phyloP scores from a whole-genome alignment of 2,797 vertebrate genomes.

The Anguilla pacifica region DNA sequence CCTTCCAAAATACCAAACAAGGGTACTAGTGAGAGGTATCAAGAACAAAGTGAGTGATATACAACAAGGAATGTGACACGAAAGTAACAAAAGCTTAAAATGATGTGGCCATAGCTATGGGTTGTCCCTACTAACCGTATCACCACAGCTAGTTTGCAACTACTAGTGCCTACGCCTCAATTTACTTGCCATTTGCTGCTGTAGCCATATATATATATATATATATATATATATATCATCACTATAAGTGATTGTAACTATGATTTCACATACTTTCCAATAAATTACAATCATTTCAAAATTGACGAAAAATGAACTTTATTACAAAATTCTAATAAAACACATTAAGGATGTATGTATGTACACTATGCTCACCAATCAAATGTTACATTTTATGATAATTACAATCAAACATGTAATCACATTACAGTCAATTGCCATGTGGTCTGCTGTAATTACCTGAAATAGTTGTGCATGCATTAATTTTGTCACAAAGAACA shows the following conservation, averaged over 20 bases:
- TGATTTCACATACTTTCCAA: not conserved
- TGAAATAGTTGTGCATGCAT: not conserved
- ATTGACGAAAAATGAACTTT: not conserved
- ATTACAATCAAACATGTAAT: not conserved
- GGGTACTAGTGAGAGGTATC: not conserved
- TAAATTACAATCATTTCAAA: not conserved
- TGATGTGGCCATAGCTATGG: not conserved
- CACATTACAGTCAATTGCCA: not conserved
- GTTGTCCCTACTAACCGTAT: not conserved
- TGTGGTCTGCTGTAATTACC: not conserved
- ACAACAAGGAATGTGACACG: not conserved
- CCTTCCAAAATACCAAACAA: not conserved
- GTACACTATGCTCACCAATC: not conserved
- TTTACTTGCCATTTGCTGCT: not conserved
- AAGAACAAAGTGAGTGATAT: not conserved
- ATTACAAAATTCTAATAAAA: not conserved
- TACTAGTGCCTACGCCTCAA: too few relatives aligned
- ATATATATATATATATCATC: not conserved
- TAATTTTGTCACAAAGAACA: not conserved
- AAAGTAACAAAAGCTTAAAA: not conserved
- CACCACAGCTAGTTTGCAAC: not conserved
- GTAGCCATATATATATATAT: too few relatives aligned
- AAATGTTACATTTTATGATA: not conserved
- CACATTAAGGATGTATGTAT: not conserved
- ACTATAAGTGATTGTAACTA: not conserved